Base-by-base conservation (phyloP, 2,888 invertebrate species). In the Bombyx huttoni region DNA sequence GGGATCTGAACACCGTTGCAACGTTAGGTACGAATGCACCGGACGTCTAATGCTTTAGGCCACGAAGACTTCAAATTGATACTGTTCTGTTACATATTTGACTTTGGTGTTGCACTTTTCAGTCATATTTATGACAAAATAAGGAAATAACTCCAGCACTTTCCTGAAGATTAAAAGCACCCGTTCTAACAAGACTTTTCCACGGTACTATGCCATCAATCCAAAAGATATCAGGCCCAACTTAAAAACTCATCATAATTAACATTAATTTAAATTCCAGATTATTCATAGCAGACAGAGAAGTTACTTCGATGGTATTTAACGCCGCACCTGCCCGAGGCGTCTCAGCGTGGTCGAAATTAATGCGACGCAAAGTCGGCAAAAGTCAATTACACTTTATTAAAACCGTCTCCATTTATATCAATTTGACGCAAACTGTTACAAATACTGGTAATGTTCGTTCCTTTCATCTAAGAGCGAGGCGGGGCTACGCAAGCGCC, bases 351-450 rank as follows among this genome's bases (percentile, higher is more conserved):
- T 84, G 84, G 84, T 81, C 82, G 76, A 86, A 86, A 87, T 86
- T 86, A 86, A 85, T 85, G 85, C 81, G 82, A 82, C 81, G 83
- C 81, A 81, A 86, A 87, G 81, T 88, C 83, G 81, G 82, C 86
- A 86, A 86, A 87, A 88, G 87, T 88, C 87, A 87, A 88, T 88
- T 88, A 88, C 84, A 87, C 84, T 87, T 87, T 87, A 88, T 88
- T 88, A 88, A 88, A 88, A 86, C 85, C 86, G 80, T 86, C 87
- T 86, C 85, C 86, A 88, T 87, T 88, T 87, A 88, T 88, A 87
- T 88, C 87, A 88, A 88, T 88, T 88, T 88, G 87, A 87, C 83
- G 85, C 86, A 87, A 88, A 87, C 86, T 86, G 87, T 86, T 87
- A 87, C 87, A 87, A 88, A 88, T 87, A 88, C 87, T 87, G 85